Conservation (phyloP, 2,888 invertebrate genomes). For the Nineta flava region DNA sequence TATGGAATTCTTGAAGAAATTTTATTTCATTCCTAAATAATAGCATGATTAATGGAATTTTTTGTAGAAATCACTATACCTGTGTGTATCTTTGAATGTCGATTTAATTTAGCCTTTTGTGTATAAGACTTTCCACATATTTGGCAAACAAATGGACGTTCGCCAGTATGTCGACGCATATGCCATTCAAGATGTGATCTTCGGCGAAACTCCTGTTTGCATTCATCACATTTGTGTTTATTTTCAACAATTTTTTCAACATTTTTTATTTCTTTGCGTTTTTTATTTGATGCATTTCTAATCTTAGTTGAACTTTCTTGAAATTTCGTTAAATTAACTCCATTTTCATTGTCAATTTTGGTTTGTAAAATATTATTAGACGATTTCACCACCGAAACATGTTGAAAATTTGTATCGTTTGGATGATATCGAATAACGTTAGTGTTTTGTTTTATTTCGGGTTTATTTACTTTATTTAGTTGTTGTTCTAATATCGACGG, state of each 20-base stretch:
- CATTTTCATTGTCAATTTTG: too few species aligned
- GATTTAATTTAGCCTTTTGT: conserved; percentile 49
- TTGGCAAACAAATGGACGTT: conserved; percentile 41
- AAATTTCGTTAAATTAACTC: background rate
- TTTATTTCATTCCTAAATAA: conserved; percentile 2
- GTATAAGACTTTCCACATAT: conserved; percentile 51
- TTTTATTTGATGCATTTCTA: background rate
- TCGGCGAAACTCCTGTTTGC: conserved; percentile 46
- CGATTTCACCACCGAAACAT: background rate
- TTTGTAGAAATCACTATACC: conserved; percentile 15
- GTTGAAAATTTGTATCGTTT: conserved; percentile 1
- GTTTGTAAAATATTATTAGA: too few species aligned
- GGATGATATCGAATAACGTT: conserved; percentile 31
- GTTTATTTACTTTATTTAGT: too few species aligned
- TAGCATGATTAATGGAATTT: background rate
- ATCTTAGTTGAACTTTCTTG: background rate
- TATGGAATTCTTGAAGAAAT: conserved; percentile 5
- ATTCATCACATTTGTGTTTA: conserved; percentile 32
- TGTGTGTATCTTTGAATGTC: conserved; percentile 50
- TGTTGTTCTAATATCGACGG: too few species aligned
- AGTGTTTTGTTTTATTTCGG: conserved; percentile 28
- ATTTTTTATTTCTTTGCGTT: background rate
- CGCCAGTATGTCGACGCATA: conserved; percentile 45
- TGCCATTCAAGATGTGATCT: conserved; percentile 61
- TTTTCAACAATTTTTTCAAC: conserved; percentile 17